Base-by-base conservation (phyloP, 2,113 vertebrate species). In the Rissa tridactyla region DNA sequence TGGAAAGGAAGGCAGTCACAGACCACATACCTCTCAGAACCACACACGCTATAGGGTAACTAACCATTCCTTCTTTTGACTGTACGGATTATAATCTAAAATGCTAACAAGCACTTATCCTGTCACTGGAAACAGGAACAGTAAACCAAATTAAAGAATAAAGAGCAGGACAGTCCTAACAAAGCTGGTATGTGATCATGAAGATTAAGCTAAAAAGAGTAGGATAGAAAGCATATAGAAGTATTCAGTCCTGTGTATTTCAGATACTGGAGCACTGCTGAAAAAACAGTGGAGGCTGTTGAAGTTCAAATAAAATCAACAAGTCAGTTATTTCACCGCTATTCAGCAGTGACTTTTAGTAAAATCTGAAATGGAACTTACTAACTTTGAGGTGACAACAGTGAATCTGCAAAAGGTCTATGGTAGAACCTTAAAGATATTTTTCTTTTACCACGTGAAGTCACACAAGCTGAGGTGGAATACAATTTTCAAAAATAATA, bases 1-100 rank as follows among this genome's bases (percentile, higher is more conserved):
- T 78, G 75, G 79, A 92, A 92, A 88, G 46, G 76, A 95, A 93
- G 82, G 87, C 66, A 95, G 82, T 82, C 95, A 93, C 79, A 88
- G 88, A 94, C 78, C 78, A 94, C 42, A 90, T 9, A 91, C 32
- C 57, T 92, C 94, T 85, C 42, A 92, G 88, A 86, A 77, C 49
- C 62, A 94, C 71, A 80, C 71, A 82, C 52, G 62, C 66, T 88
- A 82, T 6, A 72, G 44, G 34, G 27, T 72, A 90, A 92, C 62
- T 95, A 95, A 80, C 57, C 66, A 61, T 65, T 92, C 49, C 79
- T 79, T 90, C 51, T 79, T 95, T 36, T 90, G 62, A 90, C 71
- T 52, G 30, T 46, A 88, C 2, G 6, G 57, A 69, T 86, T 92
- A 80, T 52, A 75, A 87, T n/a, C 70, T 51, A 88, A 90, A 27